Evolutionary conservation across 2,888 invertebrate species (phyloP).

Genomic region (Euplexia lucipara): DNA sequence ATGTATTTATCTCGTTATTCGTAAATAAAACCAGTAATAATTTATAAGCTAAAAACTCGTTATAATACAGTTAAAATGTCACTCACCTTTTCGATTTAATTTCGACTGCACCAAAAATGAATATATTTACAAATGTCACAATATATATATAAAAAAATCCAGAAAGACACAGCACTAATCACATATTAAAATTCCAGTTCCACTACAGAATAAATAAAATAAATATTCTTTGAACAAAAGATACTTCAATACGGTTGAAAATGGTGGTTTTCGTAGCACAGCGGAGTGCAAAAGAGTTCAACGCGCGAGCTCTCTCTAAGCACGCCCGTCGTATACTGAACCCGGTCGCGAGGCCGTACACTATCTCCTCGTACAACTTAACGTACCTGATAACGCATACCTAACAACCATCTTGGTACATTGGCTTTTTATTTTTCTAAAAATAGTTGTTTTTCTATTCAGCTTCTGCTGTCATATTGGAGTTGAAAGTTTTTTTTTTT

Average conservation of each 20-base stretch:
- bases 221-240: slow-evolving; percentile 60
- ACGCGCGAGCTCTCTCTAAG: slow-evolving; percentile 81
- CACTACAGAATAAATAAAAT: slow-evolving; percentile 50
- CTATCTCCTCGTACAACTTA: slow-evolving; percentile 84
- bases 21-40: slow-evolving; percentile 16
- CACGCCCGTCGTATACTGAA: slow-evolving; percentile 79
- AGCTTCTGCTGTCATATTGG: slow-evolving; percentile 62
- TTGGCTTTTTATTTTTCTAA: slow-evolving; percentile 63
- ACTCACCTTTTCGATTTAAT: slow-evolving; percentile 64
- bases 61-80: slow-evolving; percentile 49
- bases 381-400: slow-evolving; percentile 85
- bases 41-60: slow-evolving; percentile 23
- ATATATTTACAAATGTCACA: slow-evolving; percentile 63
- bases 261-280: slow-evolving; percentile 53
- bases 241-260: slow-evolving; percentile 58
- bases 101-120: slow-evolving; percentile 54
- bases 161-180: slow-evolving; percentile 66
- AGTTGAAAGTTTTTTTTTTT: slow-evolving; percentile 57
- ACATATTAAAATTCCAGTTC: slow-evolving; percentile 61
- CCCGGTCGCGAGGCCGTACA: slow-evolving; percentile 70
- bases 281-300: slow-evolving; percentile 73
- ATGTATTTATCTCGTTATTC: neutral
- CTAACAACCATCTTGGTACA: slow-evolving; percentile 76
- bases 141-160: slow-evolving; percentile 58
- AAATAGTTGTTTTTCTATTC: slow-evolving; percentile 60